phyloP scores from a whole-genome alignment of 2,113 vertebrate genomes.

The Pelodiscus sinensis region DNA sequence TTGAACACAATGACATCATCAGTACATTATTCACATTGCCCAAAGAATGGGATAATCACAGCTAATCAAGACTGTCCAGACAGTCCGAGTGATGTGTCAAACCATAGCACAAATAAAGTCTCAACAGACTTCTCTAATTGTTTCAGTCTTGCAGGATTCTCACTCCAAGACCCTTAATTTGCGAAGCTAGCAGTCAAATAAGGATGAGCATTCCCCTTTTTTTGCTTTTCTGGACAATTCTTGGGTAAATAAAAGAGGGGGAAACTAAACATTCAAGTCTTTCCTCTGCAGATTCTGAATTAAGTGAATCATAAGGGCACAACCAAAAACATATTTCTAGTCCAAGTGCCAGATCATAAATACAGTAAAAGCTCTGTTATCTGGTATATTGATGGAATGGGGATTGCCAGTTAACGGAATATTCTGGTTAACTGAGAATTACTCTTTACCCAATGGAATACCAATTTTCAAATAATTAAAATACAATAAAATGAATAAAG shows the following conservation, averaged over 20 bases:
- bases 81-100: background rate
- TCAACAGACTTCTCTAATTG: background rate
- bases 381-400: no score
- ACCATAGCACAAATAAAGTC: background rate
- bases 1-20: background rate
- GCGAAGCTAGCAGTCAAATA: background rate
- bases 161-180: background rate
- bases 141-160: background rate
- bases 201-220: background rate
- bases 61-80: background rate
- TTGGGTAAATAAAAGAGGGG: background rate
- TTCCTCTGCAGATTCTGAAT: background rate
- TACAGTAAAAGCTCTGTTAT: no score
- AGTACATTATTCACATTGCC: background rate
- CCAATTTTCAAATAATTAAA: no score
- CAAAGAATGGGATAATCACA: accelerated
- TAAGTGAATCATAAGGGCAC: background rate
- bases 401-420: no score
- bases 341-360: background rate
- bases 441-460: no score
- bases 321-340: background rate
- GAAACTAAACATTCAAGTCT: background rate
- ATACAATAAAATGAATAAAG: no score
- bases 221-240: background rate
- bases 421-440: no score